A percentile compares a stretch with the other conserved stretches of the same genome.
phyloP scores from a whole-genome alignment of 2,888 invertebrate species.

The Disparrhopalites patrizii region DNA sequence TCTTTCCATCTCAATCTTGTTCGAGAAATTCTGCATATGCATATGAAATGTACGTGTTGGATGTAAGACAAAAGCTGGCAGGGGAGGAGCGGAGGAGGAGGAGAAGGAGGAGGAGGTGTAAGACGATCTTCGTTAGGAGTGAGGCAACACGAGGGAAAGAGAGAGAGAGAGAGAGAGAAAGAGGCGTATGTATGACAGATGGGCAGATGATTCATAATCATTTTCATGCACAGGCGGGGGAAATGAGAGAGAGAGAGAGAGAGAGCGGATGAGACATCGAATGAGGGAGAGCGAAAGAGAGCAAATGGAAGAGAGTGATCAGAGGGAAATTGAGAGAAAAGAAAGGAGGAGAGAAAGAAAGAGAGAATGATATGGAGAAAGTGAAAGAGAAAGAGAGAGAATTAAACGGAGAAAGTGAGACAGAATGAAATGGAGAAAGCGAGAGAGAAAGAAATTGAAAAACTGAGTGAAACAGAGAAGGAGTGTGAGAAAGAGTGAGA shows the following conservation, averaged over 20 bases:
- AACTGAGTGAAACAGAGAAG: no score
- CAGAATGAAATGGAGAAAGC: background rate
- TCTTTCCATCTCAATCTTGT: no score
- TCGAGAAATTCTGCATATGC: no score
- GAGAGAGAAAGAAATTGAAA: no score
- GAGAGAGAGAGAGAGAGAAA: background rate
- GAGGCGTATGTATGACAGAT: slow-evolving; percentile 19
- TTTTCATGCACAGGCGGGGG: background rate
- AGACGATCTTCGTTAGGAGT: no score
- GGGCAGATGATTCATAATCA: slow-evolving; percentile 21
- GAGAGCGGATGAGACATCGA: background rate
- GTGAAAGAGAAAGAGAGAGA: background rate
- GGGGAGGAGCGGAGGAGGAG: no score
- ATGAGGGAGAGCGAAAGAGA: background rate
- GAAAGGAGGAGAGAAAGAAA: background rate
- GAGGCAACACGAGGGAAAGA: background rate
- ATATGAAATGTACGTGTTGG: no score
- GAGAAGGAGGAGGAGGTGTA: no score
- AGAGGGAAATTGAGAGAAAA: no score
- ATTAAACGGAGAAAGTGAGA: background rate
- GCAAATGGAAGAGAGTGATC: background rate
- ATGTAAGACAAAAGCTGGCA: no score
- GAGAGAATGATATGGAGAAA: background rate
- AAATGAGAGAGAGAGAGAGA: background rate
- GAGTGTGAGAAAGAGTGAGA: no score